phyloP scores from a whole-genome alignment of 2,888 invertebrate species.

The Tinea semifulvella region DNA sequence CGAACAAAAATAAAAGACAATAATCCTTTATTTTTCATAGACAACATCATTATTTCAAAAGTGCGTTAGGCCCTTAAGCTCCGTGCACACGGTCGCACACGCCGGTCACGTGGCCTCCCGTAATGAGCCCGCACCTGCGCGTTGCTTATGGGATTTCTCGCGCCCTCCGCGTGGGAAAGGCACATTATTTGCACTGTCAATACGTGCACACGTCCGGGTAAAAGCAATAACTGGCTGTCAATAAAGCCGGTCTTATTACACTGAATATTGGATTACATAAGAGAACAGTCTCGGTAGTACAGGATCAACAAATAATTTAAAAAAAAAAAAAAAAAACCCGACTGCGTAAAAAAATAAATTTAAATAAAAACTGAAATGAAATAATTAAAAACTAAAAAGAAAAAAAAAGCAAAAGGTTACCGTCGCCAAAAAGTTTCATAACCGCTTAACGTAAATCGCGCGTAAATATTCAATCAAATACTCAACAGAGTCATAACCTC shows the following conservation, averaged over 20 bases:
- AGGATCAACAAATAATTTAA: no score
- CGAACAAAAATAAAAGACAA: not conserved
- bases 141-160: slow-evolving; percentile 63
- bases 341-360: no score
- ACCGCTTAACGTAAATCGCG: no score
- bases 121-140: slow-evolving; percentile 65
- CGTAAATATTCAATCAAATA: no score
- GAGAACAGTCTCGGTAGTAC: not conserved
- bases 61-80: slow-evolving; percentile 9
- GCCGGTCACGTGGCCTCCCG: slow-evolving; percentile 55
- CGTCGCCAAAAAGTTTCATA: no score
- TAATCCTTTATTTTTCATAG: not conserved
- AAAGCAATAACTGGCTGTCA: slow-evolving; percentile 35
- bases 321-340: no score
- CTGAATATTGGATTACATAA: not conserved
- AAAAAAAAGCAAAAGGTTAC: no score
- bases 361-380: no score
- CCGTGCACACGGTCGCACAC: slow-evolving; percentile 30
- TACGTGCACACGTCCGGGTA: slow-evolving; percentile 28
- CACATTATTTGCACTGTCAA: slow-evolving; percentile 50
- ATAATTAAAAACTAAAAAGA: no score
- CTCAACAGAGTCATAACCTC: no score
- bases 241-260: not conserved
- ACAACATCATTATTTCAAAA: slow-evolving; percentile 8
- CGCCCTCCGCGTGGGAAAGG: slow-evolving; percentile 64